phyloP scores from a whole-genome alignment of 2,113 vertebrate species.

The Anser brachyrhynchus region DNA sequence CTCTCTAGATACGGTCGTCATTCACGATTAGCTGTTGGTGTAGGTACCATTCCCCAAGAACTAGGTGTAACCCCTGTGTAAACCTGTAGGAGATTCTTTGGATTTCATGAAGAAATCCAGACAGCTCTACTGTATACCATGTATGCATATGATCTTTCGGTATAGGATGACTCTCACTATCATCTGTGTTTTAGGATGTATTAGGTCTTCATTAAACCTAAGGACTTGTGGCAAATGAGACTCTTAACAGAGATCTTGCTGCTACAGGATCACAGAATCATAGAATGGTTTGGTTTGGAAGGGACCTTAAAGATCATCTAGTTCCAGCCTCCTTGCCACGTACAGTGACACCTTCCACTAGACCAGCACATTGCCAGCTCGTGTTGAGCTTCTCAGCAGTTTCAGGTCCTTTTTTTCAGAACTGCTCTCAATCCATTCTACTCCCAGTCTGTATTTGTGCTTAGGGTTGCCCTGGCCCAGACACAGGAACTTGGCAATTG shows the following conservation, averaged over 20 bases:
- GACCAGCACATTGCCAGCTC: too few relatives aligned
- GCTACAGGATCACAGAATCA: not conserved
- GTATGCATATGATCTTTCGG: not conserved
- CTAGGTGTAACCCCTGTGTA: not conserved
- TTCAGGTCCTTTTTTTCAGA: too few relatives aligned
- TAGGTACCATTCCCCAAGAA: not conserved
- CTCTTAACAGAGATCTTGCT: not conserved
- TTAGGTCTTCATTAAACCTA: not conserved
- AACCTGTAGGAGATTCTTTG: not conserved
- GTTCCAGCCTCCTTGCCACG: too few relatives aligned
- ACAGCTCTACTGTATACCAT: not conserved
- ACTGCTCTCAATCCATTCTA: too few relatives aligned
- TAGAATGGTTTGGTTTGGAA: too few relatives aligned
- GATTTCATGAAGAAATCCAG: not conserved
- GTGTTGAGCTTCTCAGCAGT: too few relatives aligned
- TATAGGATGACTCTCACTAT: not conserved
- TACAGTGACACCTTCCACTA: too few relatives aligned
- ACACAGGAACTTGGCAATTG: too few relatives aligned
- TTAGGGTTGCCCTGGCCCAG: too few relatives aligned
- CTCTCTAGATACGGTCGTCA: accelerated
- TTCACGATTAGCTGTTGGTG: not conserved
- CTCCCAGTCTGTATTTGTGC: too few relatives aligned
- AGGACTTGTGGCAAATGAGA: not conserved
- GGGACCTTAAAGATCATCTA: too few relatives aligned
- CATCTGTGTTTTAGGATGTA: not conserved